Percentiles rank a stretch among this genome's conserved stretches.
Evolutionary conservation across 2,888 invertebrate genomes (phyloP).

Genomic region (Morpho achilles): DNA sequence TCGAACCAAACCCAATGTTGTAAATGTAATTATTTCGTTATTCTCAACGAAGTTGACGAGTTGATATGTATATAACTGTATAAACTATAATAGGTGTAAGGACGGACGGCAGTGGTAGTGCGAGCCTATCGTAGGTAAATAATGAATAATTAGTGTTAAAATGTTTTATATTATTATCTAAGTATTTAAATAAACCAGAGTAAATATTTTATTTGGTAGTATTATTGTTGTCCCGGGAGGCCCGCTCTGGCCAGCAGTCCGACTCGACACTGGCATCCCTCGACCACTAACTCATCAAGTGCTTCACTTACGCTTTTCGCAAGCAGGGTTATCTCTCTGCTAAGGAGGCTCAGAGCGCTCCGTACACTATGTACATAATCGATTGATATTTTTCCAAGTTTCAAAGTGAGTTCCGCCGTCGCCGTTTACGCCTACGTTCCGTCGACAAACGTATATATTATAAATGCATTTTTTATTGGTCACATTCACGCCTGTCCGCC

Average conservation of each 20-base stretch:
- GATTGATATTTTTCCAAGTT: neutral
- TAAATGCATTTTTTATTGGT: constrained; percentile 2
- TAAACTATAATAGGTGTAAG: constrained; percentile 38
- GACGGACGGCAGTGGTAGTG: constrained; percentile 38
- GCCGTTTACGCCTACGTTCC: constrained; percentile 1
- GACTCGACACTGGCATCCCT: neutral
- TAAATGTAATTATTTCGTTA: constrained; percentile 42
- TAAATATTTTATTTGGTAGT: constrained; percentile 68
- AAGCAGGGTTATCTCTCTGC: neutral
- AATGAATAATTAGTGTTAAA: constrained; percentile 63
- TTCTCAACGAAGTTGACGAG: constrained; percentile 43
- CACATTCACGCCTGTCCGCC: neutral
- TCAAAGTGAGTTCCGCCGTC: constrained; percentile 1
- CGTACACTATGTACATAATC: neutral
- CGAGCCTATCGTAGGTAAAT: constrained; percentile 52
- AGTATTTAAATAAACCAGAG: constrained; percentile 73
- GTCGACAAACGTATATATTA: neutral
- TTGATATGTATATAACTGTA: constrained; percentile 43
- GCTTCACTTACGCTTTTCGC: too few species aligned
- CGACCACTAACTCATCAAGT: neutral
- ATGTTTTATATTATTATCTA: constrained; percentile 71
- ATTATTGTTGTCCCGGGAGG: constrained; percentile 61
- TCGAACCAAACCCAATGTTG: constrained; percentile 38
- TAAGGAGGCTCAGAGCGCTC: neutral
- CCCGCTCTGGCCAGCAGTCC: too few species aligned